phyloP scores from a whole-genome alignment of 2,113 vertebrate species.

The Collichthys lucidus region DNA sequence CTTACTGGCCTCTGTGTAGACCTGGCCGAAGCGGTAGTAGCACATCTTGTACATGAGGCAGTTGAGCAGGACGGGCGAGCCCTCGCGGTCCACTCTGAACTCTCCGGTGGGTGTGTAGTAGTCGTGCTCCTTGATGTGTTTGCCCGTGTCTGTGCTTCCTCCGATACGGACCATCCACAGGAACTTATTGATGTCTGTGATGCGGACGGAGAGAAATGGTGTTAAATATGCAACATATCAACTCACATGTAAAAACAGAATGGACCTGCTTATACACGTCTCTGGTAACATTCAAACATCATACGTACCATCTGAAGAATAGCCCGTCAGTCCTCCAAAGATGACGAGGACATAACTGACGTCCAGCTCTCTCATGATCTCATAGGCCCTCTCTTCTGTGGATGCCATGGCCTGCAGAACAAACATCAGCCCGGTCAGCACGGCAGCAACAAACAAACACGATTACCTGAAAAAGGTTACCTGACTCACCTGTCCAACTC shows the following conservation, averaged over 20 bases:
- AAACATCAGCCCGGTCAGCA: background rate
- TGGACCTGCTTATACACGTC: background rate
- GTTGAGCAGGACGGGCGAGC: constrained; percentile 96
- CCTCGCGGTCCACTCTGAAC: constrained; percentile 96
- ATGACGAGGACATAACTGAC: constrained; percentile 98
- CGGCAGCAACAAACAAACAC: background rate
- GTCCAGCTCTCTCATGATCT: constrained; percentile 98
- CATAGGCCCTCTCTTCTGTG: constrained; percentile 96
- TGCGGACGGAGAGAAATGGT: background rate
- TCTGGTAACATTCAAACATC: background rate
- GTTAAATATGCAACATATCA: background rate
- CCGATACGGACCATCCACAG: constrained; percentile 99
- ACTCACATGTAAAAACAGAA: background rate
- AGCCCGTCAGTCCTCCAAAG: constrained; percentile 97
- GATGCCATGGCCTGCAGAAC: constrained; percentile 94
- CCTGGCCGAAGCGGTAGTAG: constrained; percentile 99
- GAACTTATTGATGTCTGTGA: constrained; percentile 97
- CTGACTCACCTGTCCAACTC: constrained; percentile 93
- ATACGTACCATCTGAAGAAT: constrained; percentile 93
- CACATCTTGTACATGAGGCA: constrained; percentile 99
- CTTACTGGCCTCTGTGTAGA: constrained; percentile 99
- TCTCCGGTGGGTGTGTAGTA: constrained; percentile 98
- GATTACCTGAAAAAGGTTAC: background rate
- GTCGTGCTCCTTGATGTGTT: constrained; percentile 98
- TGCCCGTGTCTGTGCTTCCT: constrained; percentile 97